Evolutionary conservation across 2,888 invertebrate genomes (phyloP), one percentile per base, ranked within the genome.

Genomic region (Panopea generosa): DNA sequence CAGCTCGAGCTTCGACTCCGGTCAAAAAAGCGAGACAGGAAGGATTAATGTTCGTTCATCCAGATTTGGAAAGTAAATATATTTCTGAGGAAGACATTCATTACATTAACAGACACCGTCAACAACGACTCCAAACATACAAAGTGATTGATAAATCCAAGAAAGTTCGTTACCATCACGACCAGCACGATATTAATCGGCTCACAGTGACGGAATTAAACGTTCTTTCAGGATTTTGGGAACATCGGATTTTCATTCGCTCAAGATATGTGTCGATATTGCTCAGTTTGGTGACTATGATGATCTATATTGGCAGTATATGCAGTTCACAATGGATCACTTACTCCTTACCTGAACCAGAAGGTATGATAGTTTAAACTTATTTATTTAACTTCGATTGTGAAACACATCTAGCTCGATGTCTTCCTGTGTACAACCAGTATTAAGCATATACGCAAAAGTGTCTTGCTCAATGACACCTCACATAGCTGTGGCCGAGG

Each of bases 1-100:
- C 79, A 20, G 85, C 84, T 11, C 77, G 92, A 45, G 87, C 91
- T 33, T 88, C 91, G 18, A 92, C 92, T 11, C 92, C 92, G 4
- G 88, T 92, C 11, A 89, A 90, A 74, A 92, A 92, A 73, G 91
- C 90, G 18, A 82, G 90, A 3, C 85, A 90, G 69, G 91, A 91
- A 72, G 85, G 87, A n/a, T 71, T 87, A 11, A 87, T 87, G 71
- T 90, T 91, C 71, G 82, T 89, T 50, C 88, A 88, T 74, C 89
- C 88, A 27, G 89, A 89, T 62, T 72, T 89, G 65, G 88, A 88
- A 68, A 82, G 72, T 40, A 86, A 85, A 57, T 88, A 89, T 63
- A 86, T 90, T 18, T 86, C 87, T 0, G 89, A 89, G 57, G 88
- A 89, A 24, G 89, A 90, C 74, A 84, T 88, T 11, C 86, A 89